These are phyloP conservation scores for Fukomys damarensis DNA, from an alignment of 2,113 vertebrate species.

Conservation along the genomic window DNA sequence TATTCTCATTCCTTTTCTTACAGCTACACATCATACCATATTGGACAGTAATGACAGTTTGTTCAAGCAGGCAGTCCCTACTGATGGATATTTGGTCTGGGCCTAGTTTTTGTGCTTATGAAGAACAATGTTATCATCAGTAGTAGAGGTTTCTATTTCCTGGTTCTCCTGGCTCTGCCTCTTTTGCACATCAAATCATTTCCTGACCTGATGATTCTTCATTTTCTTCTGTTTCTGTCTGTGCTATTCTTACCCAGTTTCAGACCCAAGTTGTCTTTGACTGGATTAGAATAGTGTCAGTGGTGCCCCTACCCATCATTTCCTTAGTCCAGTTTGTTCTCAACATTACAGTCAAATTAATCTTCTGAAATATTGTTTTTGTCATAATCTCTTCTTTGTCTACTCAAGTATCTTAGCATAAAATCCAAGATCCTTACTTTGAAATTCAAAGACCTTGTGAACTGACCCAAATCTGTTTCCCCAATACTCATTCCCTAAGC, in stretches of 20 bases:
- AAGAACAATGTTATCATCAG: background rate
- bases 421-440: background rate
- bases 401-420: background rate
- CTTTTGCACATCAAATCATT: background rate
- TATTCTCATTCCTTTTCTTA: background rate
- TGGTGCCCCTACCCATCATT: background rate
- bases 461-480: constrained; percentile 10
- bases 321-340: background rate
- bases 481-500: background rate
- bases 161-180: background rate
- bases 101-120: background rate
- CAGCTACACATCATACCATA: background rate
- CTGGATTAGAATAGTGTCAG: background rate
- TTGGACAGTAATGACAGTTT: background rate
- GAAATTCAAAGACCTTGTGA: background rate
- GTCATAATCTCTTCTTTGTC: background rate
- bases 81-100: background rate
- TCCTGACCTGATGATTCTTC: background rate
- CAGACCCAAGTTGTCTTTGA: background rate
- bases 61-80: background rate
- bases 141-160: background rate
- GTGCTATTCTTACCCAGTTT: background rate
- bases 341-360: background rate
- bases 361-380: constrained; percentile 19
- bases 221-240: constrained; percentile 16